These are phyloP conservation scores for Cartodere bifasciata DNA, from an alignment of 2,888 invertebrate species.

Conservation along the genomic window DNA sequence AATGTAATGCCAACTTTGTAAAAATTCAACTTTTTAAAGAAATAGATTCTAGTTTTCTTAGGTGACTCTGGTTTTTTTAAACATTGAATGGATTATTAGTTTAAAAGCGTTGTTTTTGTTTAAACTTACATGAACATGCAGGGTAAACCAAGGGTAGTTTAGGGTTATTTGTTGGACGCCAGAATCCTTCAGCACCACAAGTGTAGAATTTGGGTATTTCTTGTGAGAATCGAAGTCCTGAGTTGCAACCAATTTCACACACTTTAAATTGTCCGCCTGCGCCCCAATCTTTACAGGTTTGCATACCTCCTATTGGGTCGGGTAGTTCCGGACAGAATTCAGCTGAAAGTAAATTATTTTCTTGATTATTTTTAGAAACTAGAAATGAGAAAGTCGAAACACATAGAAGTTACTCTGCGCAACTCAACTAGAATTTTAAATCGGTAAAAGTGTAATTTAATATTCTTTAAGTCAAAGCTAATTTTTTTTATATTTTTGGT, in stretches of 20 bases:
- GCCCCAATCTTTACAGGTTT: slow-evolving; percentile 91
- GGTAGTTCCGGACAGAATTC: slow-evolving; percentile 83
- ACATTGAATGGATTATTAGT: too few relatives aligned
- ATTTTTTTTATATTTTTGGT: too few relatives aligned
- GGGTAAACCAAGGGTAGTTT: slow-evolving; percentile 75
- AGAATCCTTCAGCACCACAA: slow-evolving; percentile 96
- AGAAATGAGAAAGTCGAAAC: too few relatives aligned
- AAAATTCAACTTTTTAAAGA: too few relatives aligned
- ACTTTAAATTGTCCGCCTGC: slow-evolving; percentile 93
- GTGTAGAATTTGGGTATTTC: slow-evolving; percentile 93
- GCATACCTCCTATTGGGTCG: slow-evolving; percentile 84
- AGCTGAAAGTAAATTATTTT: slow-evolving; percentile 37
- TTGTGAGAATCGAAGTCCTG: slow-evolving; percentile 81
- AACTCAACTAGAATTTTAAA: too few relatives aligned
- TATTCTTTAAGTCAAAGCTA: too few relatives aligned
- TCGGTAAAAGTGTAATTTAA: too few relatives aligned
- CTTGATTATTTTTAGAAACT: slow-evolving; percentile 4
- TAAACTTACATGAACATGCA: slow-evolving; percentile 72
- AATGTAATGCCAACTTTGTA: too few relatives aligned
- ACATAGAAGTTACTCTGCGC: too few relatives aligned
- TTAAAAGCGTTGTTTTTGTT: too few relatives aligned
- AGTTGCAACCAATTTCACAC: slow-evolving; percentile 80
- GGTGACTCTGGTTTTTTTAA: too few relatives aligned
- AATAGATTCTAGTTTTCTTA: too few relatives aligned
- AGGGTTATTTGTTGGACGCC: slow-evolving; percentile 81